Conservation (phyloP, 2,113 vertebrate species). For the Struthio camelus region DNA sequence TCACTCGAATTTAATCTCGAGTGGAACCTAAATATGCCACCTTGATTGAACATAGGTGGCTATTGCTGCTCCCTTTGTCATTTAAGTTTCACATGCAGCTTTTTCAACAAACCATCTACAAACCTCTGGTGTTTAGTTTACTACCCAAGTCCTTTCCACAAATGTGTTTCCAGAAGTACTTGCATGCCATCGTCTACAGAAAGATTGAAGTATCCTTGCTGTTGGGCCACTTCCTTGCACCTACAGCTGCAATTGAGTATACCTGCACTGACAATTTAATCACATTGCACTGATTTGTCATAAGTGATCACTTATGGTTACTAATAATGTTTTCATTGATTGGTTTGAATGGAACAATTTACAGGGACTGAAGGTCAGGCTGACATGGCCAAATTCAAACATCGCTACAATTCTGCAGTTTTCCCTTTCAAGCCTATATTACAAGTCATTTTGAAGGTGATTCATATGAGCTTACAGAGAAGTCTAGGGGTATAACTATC, state of each 20-base stretch:
- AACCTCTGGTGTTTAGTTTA: not conserved
- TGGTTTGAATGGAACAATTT: constrained; percentile 11
- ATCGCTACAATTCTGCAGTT: not conserved
- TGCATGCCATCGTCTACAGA: no score
- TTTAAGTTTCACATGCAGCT: not conserved
- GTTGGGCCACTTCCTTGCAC: not conserved
- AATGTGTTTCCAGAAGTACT: not conserved
- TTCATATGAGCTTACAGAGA: constrained; percentile 43
- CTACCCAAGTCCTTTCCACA: not conserved
- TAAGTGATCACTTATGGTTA: not conserved
- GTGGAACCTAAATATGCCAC: not conserved
- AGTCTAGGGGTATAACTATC: constrained; percentile 48
- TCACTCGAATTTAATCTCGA: not conserved
- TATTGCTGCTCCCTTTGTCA: not conserved
- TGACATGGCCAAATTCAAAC: not conserved
- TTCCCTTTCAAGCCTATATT: not conserved
- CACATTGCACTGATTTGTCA: constrained; percentile 1
- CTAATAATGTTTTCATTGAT: constrained; percentile 52
- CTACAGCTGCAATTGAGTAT: not conserved
- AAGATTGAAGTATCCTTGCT: not conserved
- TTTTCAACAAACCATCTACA: not conserved
- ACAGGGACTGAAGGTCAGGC: constrained; percentile 49
- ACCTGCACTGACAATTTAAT: not conserved
- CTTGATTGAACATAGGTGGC: not conserved
- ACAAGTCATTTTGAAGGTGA: constrained; percentile 58